phyloP scores from a whole-genome alignment of 2,797 vertebrate genomes.

The Siniperca undulata region DNA sequence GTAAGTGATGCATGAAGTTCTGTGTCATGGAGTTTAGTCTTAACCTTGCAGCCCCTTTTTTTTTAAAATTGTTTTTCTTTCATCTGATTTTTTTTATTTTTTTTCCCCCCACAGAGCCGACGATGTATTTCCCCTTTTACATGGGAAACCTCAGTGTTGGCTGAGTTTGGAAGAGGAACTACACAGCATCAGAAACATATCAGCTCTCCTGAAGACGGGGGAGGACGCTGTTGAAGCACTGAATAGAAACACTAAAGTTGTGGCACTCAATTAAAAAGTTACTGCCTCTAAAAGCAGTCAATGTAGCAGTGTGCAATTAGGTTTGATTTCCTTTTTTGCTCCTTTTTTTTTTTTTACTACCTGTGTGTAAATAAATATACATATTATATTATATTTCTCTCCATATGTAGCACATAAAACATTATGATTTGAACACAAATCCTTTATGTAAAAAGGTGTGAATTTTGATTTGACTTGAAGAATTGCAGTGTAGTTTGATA shows the following conservation, averaged over 20 bases:
- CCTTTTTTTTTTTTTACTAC: constrained; percentile 84
- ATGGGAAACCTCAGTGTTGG: constrained; percentile 84
- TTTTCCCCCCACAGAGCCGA: constrained; percentile 78
- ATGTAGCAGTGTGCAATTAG: constrained; percentile 99
- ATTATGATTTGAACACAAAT: constrained; percentile 80
- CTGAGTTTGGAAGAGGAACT: constrained; percentile 86
- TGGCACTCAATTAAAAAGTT: constrained; percentile 90
- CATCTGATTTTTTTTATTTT: constrained; percentile 32
- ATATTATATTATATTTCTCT: constrained; percentile 81
- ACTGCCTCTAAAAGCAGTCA: constrained; percentile 94
- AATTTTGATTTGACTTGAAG: constrained; percentile 90
- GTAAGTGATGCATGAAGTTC: constrained; percentile 24
- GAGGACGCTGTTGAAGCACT: constrained; percentile 93
- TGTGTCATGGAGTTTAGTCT: neutral
- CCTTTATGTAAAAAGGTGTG: constrained; percentile 83
- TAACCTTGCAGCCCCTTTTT: constrained; percentile 20
- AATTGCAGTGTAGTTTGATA: constrained; percentile 84
- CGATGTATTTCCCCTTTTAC: constrained; percentile 81
- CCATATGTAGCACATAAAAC: constrained; percentile 89
- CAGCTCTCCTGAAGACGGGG: constrained; percentile 85
- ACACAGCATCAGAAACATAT: constrained; percentile 89
- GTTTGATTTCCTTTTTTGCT: constrained; percentile 87
- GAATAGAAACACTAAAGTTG: constrained; percentile 95
- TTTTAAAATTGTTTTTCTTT: constrained; percentile 33
- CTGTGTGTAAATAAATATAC: constrained; percentile 86